phyloP scores from a whole-genome alignment of 2,888 invertebrate genomes.

The Lacanobia oleracea region DNA sequence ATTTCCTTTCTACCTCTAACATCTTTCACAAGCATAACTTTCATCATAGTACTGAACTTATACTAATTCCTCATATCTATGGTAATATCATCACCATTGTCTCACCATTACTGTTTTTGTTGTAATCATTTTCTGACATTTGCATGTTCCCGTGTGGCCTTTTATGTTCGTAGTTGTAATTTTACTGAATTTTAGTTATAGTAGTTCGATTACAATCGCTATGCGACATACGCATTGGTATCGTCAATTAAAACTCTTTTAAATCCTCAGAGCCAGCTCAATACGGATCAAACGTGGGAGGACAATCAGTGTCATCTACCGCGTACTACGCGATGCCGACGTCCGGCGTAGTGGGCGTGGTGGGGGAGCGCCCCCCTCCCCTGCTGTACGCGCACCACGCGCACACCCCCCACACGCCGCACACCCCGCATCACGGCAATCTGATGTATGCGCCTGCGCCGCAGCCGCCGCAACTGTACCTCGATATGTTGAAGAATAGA shows the following conservation, averaged over 20 bases:
- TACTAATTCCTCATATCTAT: background rate
- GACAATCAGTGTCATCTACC: constrained; percentile 76
- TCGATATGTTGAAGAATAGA: constrained; percentile 86
- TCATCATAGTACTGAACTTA: background rate
- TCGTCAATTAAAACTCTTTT: background rate
- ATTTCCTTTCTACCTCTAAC: background rate
- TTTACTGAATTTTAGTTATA: background rate
- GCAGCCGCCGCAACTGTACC: constrained; percentile 83
- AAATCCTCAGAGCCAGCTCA: constrained; percentile 77
- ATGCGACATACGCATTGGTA: constrained; percentile 1
- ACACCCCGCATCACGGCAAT: constrained; percentile 80
- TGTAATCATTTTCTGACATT: background rate
- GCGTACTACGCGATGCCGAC: constrained; percentile 86
- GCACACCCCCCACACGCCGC: constrained; percentile 85
- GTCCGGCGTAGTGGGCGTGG: constrained; percentile 84
- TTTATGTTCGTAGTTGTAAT: background rate
- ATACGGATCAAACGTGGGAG: constrained; percentile 82
- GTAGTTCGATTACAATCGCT: background rate
- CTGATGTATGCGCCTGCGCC: constrained; percentile 85
- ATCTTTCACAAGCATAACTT: background rate
- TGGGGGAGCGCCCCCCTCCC: constrained; percentile 84
- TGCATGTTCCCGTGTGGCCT: constrained; percentile 24
- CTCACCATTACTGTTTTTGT: background rate
- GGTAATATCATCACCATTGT: background rate
- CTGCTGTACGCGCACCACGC: constrained; percentile 85